Base-by-base conservation (phyloP, 2,113 vertebrate genomes). In the Polypterus senegalus region DNA sequence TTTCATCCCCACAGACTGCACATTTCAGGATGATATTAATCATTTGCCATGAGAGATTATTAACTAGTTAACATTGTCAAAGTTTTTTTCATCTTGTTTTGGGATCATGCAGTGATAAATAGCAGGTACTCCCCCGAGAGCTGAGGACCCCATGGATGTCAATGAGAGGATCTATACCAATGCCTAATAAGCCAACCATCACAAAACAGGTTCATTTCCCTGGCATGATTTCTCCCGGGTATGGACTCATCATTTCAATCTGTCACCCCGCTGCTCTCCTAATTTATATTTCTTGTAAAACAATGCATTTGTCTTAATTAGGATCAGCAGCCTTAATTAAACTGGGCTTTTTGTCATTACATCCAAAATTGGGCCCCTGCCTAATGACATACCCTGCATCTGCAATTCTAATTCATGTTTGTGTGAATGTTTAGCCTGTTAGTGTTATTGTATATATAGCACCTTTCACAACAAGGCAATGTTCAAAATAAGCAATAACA, bases 181-280 rank as follows among this genome's bases (percentile, higher is more conserved):
- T 27, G 71, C 76, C 75, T 77, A 67, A 79, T 84, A 86, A 86
- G 86, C 81, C 27, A 87, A 82, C 61, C 71, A 66, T 44, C 8
- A 11, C 49, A 68, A 80, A 61, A 46, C 47, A 64, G 59, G 47
- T 48, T 54, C 65, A 69, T 78, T 82, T 74, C 66, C 68, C 72
- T 68, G 67, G 72, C 76, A 75, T 83, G 79, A 88, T 88, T 86
- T 86, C 84, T 79, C 83, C 48, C 69, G 83, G 80, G 81, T 74
- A 73, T 55, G 7, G 51, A 52, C 3, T 52, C 51, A 52, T 52
- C 51, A 52, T 47, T 11, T 66, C 60, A 59, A 57, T 68, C 70
- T 70, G 73, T 58, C 69, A 69, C 69, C 62, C 27, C 27, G 27
- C 27, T 27, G 1, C 27, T 27, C 27, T 27, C 27, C 27, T 27